Evolutionary conservation across 2,888 invertebrate species (phyloP).

Genomic region (Drosophila kokeensis): DNA sequence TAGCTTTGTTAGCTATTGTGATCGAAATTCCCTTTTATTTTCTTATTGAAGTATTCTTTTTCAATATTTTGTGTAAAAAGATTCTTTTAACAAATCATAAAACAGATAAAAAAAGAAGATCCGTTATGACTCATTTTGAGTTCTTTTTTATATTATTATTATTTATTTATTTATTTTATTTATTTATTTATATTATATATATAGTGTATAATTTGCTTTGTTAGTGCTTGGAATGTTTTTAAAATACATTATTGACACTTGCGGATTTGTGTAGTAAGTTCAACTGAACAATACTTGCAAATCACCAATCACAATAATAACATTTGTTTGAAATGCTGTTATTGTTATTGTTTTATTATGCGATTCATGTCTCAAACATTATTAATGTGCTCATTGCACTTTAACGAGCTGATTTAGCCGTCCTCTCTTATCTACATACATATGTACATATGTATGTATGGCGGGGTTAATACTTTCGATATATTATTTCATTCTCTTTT

Average conservation of each 20-base stretch:
- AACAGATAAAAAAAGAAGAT: background rate
- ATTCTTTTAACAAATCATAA: background rate
- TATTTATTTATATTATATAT: too few relatives aligned
- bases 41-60: background rate
- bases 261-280: conserved; percentile 24
- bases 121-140: conserved; percentile 14
- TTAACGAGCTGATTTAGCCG: conserved; percentile 31
- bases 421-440: background rate
- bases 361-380: conserved; percentile 51
- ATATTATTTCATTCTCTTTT: conserved; percentile 9
- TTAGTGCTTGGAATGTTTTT: conserved; percentile 31
- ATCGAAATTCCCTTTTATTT: background rate
- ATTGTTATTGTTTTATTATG: background rate
- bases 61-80: background rate
- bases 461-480: conserved; percentile 55
- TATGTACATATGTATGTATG: conserved; percentile 46
- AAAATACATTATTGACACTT: conserved; percentile 19
- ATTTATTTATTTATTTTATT: too few relatives aligned
- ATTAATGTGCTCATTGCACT: conserved; percentile 59
- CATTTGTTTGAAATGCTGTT: background rate
- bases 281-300: conserved; percentile 34
- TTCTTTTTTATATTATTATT: background rate
- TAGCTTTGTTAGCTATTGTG: background rate
- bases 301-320: conserved; percentile 22
- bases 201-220: conserved; percentile 19